Conservation (phyloP, 2,888 invertebrate species). For the Eumacrocentrus americanus region DNA sequence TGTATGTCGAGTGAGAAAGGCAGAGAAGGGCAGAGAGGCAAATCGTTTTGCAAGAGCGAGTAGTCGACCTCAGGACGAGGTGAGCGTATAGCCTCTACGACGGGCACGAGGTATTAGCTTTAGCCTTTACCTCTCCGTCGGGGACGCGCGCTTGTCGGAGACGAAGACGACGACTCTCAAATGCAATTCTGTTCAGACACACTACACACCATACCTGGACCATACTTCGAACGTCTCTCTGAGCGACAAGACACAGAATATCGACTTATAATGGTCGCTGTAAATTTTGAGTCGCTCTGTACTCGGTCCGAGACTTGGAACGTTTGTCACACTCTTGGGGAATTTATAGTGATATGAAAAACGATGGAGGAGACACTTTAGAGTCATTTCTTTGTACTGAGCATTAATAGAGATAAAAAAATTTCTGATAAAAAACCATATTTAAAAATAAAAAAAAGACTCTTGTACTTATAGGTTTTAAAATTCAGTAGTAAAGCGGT, state of each 20-base stretch:
- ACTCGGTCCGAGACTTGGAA: background rate
- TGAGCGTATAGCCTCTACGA: conserved; percentile 32
- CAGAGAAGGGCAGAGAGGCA: conserved; percentile 35
- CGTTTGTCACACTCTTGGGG: background rate
- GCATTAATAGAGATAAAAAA: background rate
- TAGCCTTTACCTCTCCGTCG: conserved; percentile 21
- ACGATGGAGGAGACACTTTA: too few relatives aligned
- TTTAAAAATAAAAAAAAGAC: too few relatives aligned
- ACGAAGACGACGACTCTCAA: background rate
- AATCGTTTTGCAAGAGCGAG: conserved; percentile 48
- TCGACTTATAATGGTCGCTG: conserved; percentile 53
- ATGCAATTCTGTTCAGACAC: conserved; percentile 11
- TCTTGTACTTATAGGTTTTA: too few relatives aligned
- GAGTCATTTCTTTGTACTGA: background rate
- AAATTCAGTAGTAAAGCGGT: too few relatives aligned
- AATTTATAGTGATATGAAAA: background rate
- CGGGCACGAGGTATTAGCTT: conserved; percentile 19
- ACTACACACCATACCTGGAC: conserved; percentile 16
- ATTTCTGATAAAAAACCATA: background rate
- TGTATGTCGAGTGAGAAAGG: conserved; percentile 20
- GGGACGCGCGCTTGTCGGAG: background rate
- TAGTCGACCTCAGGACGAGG: conserved; percentile 38
- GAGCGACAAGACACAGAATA: conserved; percentile 58
- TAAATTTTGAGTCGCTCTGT: conserved; percentile 38
- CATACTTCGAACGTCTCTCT: conserved; percentile 28